These are phyloP conservation scores for Dendrolimus kikuchii DNA, from an alignment of 1,140 invertebrate genomes.

Conservation along the genomic window DNA sequence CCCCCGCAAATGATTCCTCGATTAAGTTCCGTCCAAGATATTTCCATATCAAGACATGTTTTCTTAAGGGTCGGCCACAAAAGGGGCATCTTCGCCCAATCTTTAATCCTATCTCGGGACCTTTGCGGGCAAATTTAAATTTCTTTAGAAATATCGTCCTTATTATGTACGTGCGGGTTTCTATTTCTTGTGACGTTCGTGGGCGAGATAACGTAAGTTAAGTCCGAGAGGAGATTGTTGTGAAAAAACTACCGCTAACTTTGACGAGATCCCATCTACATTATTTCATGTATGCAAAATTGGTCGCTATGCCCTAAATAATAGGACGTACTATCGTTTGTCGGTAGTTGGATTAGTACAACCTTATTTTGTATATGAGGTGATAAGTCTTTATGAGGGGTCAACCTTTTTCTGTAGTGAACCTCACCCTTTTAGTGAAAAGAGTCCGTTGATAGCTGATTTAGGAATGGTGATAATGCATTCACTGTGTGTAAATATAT, in stretches of 20 bases:
- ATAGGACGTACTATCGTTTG: slow-evolving; percentile 36
- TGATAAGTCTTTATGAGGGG: slow-evolving; percentile 73
- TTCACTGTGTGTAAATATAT: slow-evolving; percentile 69
- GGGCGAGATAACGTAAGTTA: slow-evolving; percentile 69
- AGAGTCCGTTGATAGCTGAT: slow-evolving; percentile 72
- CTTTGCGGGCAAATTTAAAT: slow-evolving; percentile 72
- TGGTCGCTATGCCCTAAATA: slow-evolving; percentile 35
- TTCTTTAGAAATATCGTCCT: slow-evolving; percentile 72
- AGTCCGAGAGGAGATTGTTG: slow-evolving; percentile 70
- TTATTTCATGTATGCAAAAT: slow-evolving; percentile 24
- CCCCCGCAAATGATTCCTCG: slow-evolving; percentile 61
- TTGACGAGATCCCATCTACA: slow-evolving; percentile 53
- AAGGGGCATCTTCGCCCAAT: slow-evolving; percentile 68
- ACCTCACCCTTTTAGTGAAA: slow-evolving; percentile 71
- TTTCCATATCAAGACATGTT: slow-evolving; percentile 71
- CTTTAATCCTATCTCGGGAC: slow-evolving; percentile 72
- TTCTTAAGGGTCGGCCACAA: slow-evolving; percentile 70
- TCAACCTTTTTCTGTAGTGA: slow-evolving; percentile 70
- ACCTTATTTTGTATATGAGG: slow-evolving; percentile 71
- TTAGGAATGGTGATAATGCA: slow-evolving; percentile 69
- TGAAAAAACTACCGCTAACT: slow-evolving; percentile 69
- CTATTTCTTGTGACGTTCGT: slow-evolving; percentile 67
- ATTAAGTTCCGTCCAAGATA: slow-evolving; percentile 58
- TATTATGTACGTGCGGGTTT: slow-evolving; percentile 71
- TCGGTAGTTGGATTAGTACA: slow-evolving; percentile 51